Evolutionary conservation across 2,797 vertebrate genomes (phyloP), one percentile per base, ranked within the genome.

Genomic region (Pogonophryne albipinna): DNA sequence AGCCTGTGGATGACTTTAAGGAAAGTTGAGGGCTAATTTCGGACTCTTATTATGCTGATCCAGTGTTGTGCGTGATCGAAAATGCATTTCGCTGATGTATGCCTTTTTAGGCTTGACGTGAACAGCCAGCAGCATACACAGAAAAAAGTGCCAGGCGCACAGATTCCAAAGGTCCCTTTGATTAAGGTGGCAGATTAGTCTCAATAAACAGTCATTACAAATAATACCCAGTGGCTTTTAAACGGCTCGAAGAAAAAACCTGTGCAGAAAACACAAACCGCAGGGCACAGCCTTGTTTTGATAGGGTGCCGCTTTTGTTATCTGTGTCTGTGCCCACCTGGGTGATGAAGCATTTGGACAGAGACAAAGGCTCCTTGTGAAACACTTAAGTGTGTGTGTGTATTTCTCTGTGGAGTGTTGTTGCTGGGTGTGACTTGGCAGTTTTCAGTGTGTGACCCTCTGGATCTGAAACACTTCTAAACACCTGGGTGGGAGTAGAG

Each of bases 191-290:
- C 60, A 86, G 85, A 90, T 92, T 91, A 87, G 78, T 84, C 85
- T 89, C 80, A 88, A 89, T 92, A 90, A 91, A 92, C 81, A 88
- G 78, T 87, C 92, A 91, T 92, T 91, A 89, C 83, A 91, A 90
- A 85, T 85, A 89, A 91, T 85, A 89, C 78, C 89, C 85, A 80
- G 63, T 82, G 87, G 86, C 85, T 91, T 91, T 86, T 64, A 75
- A 84, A 80, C 8, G 50, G 69, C 76, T 85, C 14, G 6, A 76
- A 87, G 79, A 72, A 78, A 77, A 79, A 74, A 52, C 47, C 64
- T 19, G 46, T 44, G 70, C 50, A 52, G 67, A 56, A 67, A 85
- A 73, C 58, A 50, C 58, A 76, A 79, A 45, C 46, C 4, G 12
- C 44, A 6, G 76, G 74, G 75, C 69, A 66, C 9, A 47, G 74